Evolutionary conservation across 2,797 vertebrate genomes (phyloP).

Genomic region (Lerista edwardsae): DNA sequence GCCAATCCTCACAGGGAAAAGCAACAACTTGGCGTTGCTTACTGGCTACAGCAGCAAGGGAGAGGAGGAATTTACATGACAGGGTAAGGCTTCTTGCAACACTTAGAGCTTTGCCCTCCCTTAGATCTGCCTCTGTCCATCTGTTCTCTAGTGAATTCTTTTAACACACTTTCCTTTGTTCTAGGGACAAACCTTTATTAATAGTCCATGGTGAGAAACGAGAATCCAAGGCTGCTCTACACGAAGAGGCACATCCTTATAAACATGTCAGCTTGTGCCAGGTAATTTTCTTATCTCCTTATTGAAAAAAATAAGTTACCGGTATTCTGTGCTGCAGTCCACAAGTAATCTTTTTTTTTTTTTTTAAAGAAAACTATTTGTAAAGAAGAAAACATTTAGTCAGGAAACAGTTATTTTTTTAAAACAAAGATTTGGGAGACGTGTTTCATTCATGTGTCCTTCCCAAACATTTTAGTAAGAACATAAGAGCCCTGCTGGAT

Average conservation of each 20-base stretch:
- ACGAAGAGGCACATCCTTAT: constrained; percentile 88
- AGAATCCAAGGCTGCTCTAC: constrained; percentile 90
- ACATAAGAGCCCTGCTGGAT: too few species aligned
- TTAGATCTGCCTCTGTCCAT: too few species aligned
- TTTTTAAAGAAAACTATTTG: background rate
- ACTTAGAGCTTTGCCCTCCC: too few species aligned
- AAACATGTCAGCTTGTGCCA: constrained; percentile 91
- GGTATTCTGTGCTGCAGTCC: background rate
- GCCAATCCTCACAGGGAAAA: too few species aligned
- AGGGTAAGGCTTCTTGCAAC: too few species aligned
- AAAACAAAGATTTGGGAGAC: background rate
- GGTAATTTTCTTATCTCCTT: constrained; percentile 73
- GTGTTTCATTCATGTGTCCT: too few species aligned
- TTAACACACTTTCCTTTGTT: constrained; percentile 20
- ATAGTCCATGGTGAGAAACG: constrained; percentile 95
- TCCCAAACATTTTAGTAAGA: too few species aligned
- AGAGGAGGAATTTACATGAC: too few species aligned
- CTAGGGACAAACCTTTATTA: constrained; percentile 87
- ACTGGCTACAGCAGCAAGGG: too few species aligned
- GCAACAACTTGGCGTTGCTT: too few species aligned
- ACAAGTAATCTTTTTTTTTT: background rate
- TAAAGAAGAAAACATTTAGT: too few species aligned
- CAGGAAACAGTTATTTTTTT: background rate
- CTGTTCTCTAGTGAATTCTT: background rate
- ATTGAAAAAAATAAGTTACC: background rate